These are phyloP conservation scores for Allygus modestus DNA, from an alignment of 2,888 invertebrate species.

Conservation along the genomic window DNA sequence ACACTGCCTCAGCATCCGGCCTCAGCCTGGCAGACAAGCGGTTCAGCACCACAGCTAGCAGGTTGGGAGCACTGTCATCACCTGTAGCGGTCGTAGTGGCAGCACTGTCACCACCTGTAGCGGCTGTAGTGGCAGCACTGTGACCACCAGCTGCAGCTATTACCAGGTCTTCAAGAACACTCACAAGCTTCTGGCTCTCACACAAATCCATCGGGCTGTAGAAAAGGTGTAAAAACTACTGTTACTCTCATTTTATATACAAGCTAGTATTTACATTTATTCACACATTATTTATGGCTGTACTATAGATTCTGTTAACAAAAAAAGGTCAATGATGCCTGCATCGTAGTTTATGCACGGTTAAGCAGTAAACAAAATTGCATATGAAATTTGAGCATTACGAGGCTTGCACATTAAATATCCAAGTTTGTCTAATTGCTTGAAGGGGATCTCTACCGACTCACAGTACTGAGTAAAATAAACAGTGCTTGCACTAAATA, in stretches of 20 bases:
- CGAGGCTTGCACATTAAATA: no score
- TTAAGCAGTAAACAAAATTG: no score
- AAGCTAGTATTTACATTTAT: not conserved
- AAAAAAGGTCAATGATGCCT: no score
- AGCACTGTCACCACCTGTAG: not conserved
- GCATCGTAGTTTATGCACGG: no score
- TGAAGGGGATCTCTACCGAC: no score
- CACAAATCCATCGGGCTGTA: not conserved
- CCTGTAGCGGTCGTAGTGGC: not conserved
- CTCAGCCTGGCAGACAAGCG: constrained; percentile 2
- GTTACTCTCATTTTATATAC: not conserved
- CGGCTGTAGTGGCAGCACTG: not conserved
- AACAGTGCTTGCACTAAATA: no score
- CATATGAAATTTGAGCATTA: no score
- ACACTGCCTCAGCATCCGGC: not conserved
- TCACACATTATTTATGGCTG: not conserved
- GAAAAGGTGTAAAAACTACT: not conserved
- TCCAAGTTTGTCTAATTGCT: no score
- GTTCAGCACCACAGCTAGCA: constrained; percentile 22
- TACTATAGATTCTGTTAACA: not conserved
- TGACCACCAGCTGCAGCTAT: not conserved
- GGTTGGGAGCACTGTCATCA: not conserved
- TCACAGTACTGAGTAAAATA: no score
- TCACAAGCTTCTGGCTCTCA: constrained; percentile 34
- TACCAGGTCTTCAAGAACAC: constrained; percentile 37